Evolutionary conservation across 1,140 invertebrate species (phyloP).

Genomic region (Venturia canescens): DNA sequence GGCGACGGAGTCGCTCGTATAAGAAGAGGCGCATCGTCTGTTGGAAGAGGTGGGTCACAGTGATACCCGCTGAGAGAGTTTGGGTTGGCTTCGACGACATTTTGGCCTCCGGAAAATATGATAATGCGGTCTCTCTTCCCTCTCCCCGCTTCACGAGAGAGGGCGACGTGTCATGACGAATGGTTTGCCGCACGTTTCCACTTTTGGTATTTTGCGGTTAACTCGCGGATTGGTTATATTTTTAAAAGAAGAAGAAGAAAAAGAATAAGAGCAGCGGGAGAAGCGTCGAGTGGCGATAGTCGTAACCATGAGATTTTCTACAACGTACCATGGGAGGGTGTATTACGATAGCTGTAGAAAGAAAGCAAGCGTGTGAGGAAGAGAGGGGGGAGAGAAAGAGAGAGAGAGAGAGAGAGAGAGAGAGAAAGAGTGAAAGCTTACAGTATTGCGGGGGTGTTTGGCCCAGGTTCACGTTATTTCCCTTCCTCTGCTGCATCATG

Average conservation of each 20-base stretch:
- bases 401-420: conserved; percentile 24
- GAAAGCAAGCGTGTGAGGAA: not conserved
- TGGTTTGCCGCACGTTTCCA: conserved; percentile 42
- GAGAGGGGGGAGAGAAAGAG: not conserved
- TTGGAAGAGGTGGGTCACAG: conserved; percentile 44
- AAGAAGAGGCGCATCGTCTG: conserved; percentile 13
- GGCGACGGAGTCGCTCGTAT: conserved; percentile 34
- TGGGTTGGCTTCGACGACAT: not conserved
- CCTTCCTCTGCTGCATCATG: conserved; percentile 3
- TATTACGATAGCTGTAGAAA: not conserved
- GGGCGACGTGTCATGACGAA: conserved; percentile 49
- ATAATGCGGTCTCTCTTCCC: conserved; percentile 40
- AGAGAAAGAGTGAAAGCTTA: not conserved
- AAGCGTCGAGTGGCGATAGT: conserved; percentile 32
- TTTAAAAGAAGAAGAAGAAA: not conserved
- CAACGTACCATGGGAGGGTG: not conserved
- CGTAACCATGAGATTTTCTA: conserved; percentile 33
- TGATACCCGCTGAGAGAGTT: conserved; percentile 5
- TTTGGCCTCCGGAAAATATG: conserved; percentile 45
- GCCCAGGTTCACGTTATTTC: not conserved
- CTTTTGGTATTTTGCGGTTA: conserved; percentile 46
- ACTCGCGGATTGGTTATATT: conserved; percentile 48
- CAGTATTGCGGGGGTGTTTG: not conserved
- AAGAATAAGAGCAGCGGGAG: too few relatives aligned
- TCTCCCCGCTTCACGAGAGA: not conserved